A percentile compares a stretch with the other conserved stretches of the same genome.
phyloP scores from a whole-genome alignment of 2,888 invertebrate genomes.

The Coleophora flavipennella region DNA sequence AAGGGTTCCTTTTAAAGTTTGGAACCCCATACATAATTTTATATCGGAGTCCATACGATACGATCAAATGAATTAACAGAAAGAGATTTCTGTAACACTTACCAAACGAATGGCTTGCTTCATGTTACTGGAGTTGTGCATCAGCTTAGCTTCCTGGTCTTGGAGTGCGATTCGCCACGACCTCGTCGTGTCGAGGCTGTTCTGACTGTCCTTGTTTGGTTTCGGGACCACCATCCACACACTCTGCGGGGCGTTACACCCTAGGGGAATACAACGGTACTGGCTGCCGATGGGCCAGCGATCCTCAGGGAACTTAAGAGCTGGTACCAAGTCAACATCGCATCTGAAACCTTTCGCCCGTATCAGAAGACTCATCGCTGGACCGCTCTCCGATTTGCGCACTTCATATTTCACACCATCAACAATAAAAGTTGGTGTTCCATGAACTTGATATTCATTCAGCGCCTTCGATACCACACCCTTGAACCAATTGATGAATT shows the following conservation, averaged over 20 bases:
- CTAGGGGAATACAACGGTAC: conserved; percentile 23
- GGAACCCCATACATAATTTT: no score
- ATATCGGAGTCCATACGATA: no score
- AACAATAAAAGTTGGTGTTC: conserved; percentile 20
- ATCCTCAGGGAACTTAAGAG: conserved; percentile 51
- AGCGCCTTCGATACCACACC: conserved; percentile 51
- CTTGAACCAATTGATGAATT: conserved; percentile 71
- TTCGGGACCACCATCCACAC: conserved; percentile 68
- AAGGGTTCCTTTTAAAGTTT: no score
- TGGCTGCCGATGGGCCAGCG: conserved; percentile 46
- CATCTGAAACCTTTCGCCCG: conserved; percentile 33
- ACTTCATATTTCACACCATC: conserved; percentile 49
- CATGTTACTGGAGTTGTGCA: conserved; percentile 44
- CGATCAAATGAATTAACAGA: no score
- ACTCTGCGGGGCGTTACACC: conserved; percentile 22
- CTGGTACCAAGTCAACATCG: conserved; percentile 69
- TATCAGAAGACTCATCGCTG: conserved; percentile 70
- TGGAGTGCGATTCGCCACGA: conserved; percentile 71
- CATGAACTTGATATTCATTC: conserved; percentile 26
- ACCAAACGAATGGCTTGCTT: conserved; percentile 54
- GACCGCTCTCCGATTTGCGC: conserved; percentile 46
- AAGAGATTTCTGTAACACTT: no score
- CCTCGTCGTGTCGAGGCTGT: conserved; percentile 22
- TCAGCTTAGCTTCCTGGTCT: conserved; percentile 60
- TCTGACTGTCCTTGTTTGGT: conserved; percentile 31